Evolutionary conservation across 2,113 vertebrate species (phyloP).

Genomic region (Catagonus wagneri): DNA sequence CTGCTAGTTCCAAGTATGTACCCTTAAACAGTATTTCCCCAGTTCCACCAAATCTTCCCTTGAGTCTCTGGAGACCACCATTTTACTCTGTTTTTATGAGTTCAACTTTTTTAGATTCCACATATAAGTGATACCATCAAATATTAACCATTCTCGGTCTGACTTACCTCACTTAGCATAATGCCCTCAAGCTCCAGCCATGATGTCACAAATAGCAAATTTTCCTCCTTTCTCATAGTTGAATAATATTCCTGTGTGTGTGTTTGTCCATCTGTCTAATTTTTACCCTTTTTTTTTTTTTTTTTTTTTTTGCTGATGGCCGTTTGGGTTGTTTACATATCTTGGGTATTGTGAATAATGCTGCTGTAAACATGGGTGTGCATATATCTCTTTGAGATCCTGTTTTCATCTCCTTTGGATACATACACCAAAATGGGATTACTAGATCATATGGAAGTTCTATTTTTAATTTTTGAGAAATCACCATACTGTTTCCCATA

Average conservation of each 20-base stretch:
- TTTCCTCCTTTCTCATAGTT: background rate
- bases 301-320: background rate
- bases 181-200: background rate
- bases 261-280: background rate
- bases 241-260: background rate
- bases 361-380: background rate
- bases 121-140: background rate
- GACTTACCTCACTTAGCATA: background rate
- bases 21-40: background rate
- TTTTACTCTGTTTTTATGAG: background rate
- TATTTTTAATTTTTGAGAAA: background rate
- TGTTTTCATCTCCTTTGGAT: background rate
- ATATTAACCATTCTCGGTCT: background rate
- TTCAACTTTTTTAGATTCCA: background rate
- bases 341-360: background rate
- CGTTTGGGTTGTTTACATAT: background rate
- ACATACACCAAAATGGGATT: background rate
- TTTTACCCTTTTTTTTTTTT: background rate
- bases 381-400: background rate
- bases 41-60: background rate
- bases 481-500: no score
- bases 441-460: background rate
- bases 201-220: background rate
- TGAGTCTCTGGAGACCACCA: background rate
- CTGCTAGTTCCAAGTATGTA: background rate